Conservation (phyloP, 2,888 invertebrate genomes). For the Biston betularia region DNA sequence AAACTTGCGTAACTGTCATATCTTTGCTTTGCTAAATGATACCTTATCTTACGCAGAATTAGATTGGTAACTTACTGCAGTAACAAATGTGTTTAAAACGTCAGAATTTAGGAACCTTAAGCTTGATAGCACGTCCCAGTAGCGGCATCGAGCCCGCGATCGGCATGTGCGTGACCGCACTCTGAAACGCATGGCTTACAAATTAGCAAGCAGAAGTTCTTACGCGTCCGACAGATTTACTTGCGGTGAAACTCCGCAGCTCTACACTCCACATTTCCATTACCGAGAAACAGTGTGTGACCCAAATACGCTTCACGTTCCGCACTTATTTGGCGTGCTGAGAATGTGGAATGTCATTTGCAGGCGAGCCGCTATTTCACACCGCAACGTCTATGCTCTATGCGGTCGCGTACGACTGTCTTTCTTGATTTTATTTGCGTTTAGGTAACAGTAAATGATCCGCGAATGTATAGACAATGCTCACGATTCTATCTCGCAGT, state of each 20-base stretch:
- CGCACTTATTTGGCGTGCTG: slow-evolving; percentile 71
- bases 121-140: slow-evolving; percentile 54
- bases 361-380: slow-evolving; percentile 69
- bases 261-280: slow-evolving; percentile 69
- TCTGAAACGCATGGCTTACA: slow-evolving; percentile 74
- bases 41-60: too few relatives aligned
- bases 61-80: too few relatives aligned
- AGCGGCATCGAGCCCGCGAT: slow-evolving; percentile 72
- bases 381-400: slow-evolving; percentile 68
- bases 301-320: slow-evolving; percentile 68
- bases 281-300: slow-evolving; percentile 77
- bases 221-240: slow-evolving; percentile 70
- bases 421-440: slow-evolving; percentile 69
- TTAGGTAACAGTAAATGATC: slow-evolving; percentile 61
- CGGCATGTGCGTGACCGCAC: slow-evolving; percentile 74
- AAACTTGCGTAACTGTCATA: too few relatives aligned
- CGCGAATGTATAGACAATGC: slow-evolving; percentile 51
- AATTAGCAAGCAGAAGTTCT: slow-evolving; percentile 74
- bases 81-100: neutral
- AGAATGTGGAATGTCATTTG: slow-evolving; percentile 77
- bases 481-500: slow-evolving; percentile 55
- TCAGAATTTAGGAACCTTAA: neutral
- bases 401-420: slow-evolving; percentile 64
- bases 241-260: slow-evolving; percentile 73
- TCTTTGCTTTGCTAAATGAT: too few relatives aligned